A percentile compares a stretch with the other conserved stretches of the same genome.
Conservation (phyloP, 1,140 invertebrate species). For the Drosophila ercepeae region DNA sequence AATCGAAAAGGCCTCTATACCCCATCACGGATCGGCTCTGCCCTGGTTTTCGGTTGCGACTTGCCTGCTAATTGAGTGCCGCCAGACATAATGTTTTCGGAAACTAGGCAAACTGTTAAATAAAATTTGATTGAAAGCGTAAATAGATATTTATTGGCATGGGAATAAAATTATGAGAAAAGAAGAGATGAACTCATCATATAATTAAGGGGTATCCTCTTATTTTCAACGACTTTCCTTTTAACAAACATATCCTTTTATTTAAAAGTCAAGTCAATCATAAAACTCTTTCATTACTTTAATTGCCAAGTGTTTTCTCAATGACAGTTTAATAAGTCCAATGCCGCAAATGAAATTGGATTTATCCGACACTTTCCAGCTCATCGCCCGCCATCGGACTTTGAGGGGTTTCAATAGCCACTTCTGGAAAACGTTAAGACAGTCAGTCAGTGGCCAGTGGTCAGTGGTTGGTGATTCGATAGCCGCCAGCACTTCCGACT, state of each 20-base stretch:
- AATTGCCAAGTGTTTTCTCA: constrained; percentile 27
- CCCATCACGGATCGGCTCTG: background rate
- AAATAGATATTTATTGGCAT: constrained; percentile 37
- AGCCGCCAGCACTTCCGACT: constrained; percentile 43
- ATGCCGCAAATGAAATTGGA: constrained; percentile 34
- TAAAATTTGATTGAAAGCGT: constrained; percentile 53
- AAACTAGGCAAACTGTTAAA: constrained; percentile 29
- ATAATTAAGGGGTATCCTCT: background rate
- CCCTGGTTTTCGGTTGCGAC: constrained; percentile 9
- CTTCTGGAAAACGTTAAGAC: constrained; percentile 49
- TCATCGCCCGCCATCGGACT: constrained; percentile 30
- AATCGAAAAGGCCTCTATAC: too few species aligned
- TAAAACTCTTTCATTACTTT: constrained; percentile 49
- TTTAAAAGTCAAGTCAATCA: background rate
- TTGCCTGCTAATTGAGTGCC: constrained; percentile 62
- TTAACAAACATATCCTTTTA: background rate
- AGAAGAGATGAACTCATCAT: background rate
- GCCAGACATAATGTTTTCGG: constrained; percentile 56
- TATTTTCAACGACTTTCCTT: background rate
- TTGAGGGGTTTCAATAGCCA: constrained; percentile 49
- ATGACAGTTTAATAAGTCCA: constrained; percentile 49
- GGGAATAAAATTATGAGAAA: constrained; percentile 4
- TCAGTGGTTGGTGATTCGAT: constrained; percentile 17
- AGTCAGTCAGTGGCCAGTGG: constrained; percentile 37
- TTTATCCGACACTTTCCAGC: constrained; percentile 49